Conservation (phyloP, 2,888 invertebrate species). For the Clostera curtula region DNA sequence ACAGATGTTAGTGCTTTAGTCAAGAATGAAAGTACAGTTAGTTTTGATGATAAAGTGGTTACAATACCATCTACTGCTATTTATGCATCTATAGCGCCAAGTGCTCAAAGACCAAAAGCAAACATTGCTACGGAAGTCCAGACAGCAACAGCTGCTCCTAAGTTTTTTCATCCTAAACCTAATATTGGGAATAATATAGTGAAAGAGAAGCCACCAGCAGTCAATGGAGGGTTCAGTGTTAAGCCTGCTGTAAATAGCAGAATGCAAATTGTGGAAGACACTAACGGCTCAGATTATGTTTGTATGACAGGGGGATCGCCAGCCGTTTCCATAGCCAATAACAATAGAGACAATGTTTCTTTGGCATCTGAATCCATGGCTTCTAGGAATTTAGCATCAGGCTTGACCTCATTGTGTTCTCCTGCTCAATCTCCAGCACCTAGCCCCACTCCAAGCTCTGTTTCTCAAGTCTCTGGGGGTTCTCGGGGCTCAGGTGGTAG, state of each 20-base stretch:
- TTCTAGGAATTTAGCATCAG: constrained; percentile 58
- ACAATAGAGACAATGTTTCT: constrained; percentile 60
- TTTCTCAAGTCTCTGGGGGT: constrained; percentile 77
- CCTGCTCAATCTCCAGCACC: constrained; percentile 75
- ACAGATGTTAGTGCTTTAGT: constrained; percentile 60
- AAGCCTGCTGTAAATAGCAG: constrained; percentile 43
- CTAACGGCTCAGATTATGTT: constrained; percentile 87
- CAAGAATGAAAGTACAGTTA: constrained; percentile 50
- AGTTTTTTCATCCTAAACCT: constrained; percentile 74
- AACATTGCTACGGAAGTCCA: constrained; percentile 74
- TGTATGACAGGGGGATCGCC: constrained; percentile 87
- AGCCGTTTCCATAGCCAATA: constrained; percentile 58
- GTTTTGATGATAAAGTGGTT: constrained; percentile 60
- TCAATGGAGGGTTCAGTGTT: constrained; percentile 48
- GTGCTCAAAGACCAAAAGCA: constrained; percentile 70
- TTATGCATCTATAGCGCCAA: constrained; percentile 70
- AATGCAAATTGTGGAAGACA: constrained; percentile 78
- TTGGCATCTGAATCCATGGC: constrained; percentile 51
- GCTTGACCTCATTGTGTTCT: constrained; percentile 63
- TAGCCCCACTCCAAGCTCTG: constrained; percentile 78
- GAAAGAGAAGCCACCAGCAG: constrained; percentile 47
- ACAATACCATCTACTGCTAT: constrained; percentile 67
- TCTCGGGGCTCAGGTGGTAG: constrained; percentile 72
- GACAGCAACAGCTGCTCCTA: constrained; percentile 65
- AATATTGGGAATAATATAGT: constrained; percentile 73